Evolutionary conservation across 2,113 vertebrate genomes (phyloP), one percentile per base, ranked within the genome.

Genomic region (Silurus glanis): DNA sequence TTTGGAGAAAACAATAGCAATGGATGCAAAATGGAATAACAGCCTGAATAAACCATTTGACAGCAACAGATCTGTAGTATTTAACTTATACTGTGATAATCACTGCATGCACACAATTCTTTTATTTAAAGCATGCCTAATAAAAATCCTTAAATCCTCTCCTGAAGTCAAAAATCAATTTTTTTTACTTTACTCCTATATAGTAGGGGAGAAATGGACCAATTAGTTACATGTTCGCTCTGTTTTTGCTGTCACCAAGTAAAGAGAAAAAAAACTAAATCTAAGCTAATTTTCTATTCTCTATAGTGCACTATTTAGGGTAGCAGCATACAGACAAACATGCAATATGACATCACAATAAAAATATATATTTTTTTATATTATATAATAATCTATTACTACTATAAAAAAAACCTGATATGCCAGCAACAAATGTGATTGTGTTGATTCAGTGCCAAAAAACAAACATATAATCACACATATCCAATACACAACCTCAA

Each of bases 1-100:
- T 69, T 86, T 79, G 21, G 47, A 28, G 67, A 74, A 81, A 86
- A 82, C 75, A 85, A 85, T 80, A 23, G 62, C 61, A 23, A 47
- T 58, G 62, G 84, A 79, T 58, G 21, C 37, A 47, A 66, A 67
- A 56, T 80, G 51, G 62, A 85, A 80, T 80, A 67, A 69, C n/a
- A 80, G 19, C 10, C 56, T 19, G 23, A 13, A 85, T 66, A 58
- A 80, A 67, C 78, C 37, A 47, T 47, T 37, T 80, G 9, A 21
- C 25, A 61, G 55, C 16, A 80, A 80, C 25, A 61, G 56, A 61
- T 45, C 56, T 59, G 25, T 80, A 21, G 17, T 45, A 21, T 80
- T 58, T 59, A 80, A 45, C 56, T 80, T 25, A 28, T 17, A 28
- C n/a, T 58, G n/a, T 75, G 19, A 61, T 21, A 62, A 14, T 0